These are phyloP conservation scores for Microplitis demolitor DNA, from an alignment of 1,140 invertebrate species.

Conservation along the genomic window DNA sequence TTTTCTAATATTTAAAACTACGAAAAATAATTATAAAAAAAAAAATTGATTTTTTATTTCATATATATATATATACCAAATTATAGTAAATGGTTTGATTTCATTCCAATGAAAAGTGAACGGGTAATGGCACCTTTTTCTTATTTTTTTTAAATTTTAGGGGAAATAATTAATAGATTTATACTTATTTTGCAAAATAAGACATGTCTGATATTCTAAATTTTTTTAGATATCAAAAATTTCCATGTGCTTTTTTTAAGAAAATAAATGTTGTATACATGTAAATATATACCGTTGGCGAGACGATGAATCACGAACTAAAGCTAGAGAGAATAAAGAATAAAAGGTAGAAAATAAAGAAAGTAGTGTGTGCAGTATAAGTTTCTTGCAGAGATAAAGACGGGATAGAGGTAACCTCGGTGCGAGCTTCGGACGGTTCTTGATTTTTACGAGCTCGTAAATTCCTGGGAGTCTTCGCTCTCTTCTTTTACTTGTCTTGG, in stretches of 20 bases:
- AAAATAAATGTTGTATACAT: background rate
- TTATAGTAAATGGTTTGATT: too few species aligned
- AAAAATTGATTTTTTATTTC: too few species aligned
- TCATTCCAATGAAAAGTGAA: too few species aligned
- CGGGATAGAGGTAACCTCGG: slow-evolving; percentile 52
- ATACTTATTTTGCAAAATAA: too few species aligned
- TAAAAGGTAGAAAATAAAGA: background rate
- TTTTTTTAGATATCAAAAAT: background rate
- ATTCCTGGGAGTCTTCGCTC: slow-evolving; percentile 43
- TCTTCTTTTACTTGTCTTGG: slow-evolving; percentile 25
- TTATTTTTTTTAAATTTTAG: too few species aligned
- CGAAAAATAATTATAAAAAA: too few species aligned
- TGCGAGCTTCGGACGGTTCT: slow-evolving; percentile 56
- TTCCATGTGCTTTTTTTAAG: too few species aligned
- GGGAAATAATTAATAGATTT: too few species aligned
- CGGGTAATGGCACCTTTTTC: too few species aligned
- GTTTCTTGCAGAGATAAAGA: slow-evolving; percentile 30
- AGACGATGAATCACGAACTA: background rate
- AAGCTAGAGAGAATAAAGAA: background rate
- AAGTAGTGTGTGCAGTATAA: background rate
- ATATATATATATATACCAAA: too few species aligned
- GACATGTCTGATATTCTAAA: background rate
- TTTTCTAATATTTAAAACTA: too few species aligned
- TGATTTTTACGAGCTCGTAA: slow-evolving; percentile 63
- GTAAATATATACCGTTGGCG: background rate